These are phyloP conservation scores for Oceanodroma tethys DNA, from an alignment of 2,113 vertebrate genomes.

Conservation along the genomic window DNA sequence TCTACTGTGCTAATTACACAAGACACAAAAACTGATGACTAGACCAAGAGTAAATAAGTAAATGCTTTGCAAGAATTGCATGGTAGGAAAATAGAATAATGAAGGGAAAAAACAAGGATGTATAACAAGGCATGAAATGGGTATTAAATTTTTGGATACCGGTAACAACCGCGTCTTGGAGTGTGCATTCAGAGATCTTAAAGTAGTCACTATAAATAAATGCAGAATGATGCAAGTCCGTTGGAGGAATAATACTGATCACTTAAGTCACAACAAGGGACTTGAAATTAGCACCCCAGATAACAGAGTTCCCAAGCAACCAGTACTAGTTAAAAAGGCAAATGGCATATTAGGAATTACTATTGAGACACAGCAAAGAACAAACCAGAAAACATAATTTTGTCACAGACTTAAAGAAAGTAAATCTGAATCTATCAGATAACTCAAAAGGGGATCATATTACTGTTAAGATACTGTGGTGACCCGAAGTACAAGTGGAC, in stretches of 20 bases:
- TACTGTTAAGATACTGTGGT: background rate
- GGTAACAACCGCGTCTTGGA: background rate
- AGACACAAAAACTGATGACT: background rate
- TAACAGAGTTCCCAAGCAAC: background rate
- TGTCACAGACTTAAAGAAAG: background rate
- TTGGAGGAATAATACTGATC: background rate
- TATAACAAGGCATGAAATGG: background rate
- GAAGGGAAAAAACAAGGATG: background rate
- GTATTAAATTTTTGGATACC: background rate
- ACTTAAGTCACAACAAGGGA: background rate
- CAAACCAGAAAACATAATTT: background rate
- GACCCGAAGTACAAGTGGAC: background rate
- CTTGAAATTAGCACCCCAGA: background rate
- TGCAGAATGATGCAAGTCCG: background rate
- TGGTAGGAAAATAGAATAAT: background rate
- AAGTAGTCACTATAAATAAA: background rate
- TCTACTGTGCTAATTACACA: background rate
- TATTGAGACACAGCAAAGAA: background rate
- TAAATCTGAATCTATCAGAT: background rate
- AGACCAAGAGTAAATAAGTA: background rate
- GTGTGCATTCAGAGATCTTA: background rate
- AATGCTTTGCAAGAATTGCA: background rate
- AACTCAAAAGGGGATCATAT: accelerated
- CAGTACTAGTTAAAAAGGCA: background rate
- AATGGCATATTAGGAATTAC: background rate